These are phyloP conservation scores for Drosophila erecta DNA, from an alignment of 1,140 invertebrate species.

Conservation along the genomic window DNA sequence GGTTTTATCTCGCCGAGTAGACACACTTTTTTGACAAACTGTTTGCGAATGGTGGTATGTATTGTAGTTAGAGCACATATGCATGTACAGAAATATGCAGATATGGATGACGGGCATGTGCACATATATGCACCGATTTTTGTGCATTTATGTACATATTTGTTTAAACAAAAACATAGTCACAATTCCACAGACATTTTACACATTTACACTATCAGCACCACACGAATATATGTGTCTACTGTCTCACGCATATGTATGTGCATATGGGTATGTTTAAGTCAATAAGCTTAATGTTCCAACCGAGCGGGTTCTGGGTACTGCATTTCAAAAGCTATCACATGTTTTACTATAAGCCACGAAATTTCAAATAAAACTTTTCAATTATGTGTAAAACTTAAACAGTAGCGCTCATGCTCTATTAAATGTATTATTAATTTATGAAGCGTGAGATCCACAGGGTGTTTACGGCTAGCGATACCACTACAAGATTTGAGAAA, in stretches of 20 bases:
- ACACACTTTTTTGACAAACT: constrained; percentile 46
- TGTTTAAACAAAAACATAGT: constrained; percentile 43
- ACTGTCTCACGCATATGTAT: constrained; percentile 47
- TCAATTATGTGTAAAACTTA: constrained; percentile 62
- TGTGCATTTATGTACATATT: constrained; percentile 43
- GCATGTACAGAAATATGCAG: constrained; percentile 38
- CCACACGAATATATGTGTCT: constrained; percentile 40
- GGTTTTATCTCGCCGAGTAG: constrained; percentile 31
- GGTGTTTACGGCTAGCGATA: constrained; percentile 24
- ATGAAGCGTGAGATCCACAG: constrained; percentile 62
- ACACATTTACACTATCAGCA: constrained; percentile 49
- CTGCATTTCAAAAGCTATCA: constrained; percentile 43
- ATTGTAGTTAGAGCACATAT: constrained; percentile 43
- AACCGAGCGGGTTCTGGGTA: constrained; percentile 22
- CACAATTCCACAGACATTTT: constrained; percentile 42
- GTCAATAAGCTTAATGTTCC: constrained; percentile 43
- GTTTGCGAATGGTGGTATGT: constrained; percentile 42
- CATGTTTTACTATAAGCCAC: constrained; percentile 45
- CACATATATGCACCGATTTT: constrained; percentile 25
- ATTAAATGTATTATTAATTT: constrained; percentile 71
- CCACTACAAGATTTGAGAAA: constrained; percentile 2
- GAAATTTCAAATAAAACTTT: constrained; percentile 59
- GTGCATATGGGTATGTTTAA: constrained; percentile 38
- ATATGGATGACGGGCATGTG: constrained; percentile 41
- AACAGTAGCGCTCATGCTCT: constrained; percentile 68